Conservation (phyloP, 2,113 vertebrate genomes). For the Aphyosemion australe region DNA sequence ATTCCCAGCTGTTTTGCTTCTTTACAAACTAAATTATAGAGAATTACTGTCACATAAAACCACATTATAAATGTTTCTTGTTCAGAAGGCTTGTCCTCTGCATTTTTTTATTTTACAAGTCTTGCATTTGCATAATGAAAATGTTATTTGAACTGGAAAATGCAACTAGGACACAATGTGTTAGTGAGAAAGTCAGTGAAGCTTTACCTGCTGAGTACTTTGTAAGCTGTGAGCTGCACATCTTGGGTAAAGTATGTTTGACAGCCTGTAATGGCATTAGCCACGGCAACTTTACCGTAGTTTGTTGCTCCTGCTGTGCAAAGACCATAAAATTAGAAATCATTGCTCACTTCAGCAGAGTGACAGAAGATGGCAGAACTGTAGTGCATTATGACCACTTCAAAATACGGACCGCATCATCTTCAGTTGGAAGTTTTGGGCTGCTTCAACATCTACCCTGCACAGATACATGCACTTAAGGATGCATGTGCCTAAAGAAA, state of each 20-base stretch:
- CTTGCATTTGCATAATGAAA: conserved; percentile 24
- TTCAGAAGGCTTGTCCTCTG: background rate
- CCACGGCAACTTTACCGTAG: conserved; percentile 45
- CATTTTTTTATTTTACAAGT: background rate
- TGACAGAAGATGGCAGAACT: conserved; percentile 15
- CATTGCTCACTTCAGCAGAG: conserved; percentile 29
- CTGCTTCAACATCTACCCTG: conserved; percentile 53
- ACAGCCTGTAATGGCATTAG: conserved; percentile 62
- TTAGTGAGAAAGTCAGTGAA: conserved; percentile 19
- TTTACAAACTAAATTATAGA: conserved; percentile 15
- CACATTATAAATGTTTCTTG: background rate
- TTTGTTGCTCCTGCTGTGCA: conserved; percentile 28
- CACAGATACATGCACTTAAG: conserved; percentile 27
- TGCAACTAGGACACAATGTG: background rate
- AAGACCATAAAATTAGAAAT: conserved; percentile 49
- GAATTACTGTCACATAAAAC: conserved; percentile 6
- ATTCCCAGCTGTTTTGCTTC: background rate
- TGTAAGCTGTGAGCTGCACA: conserved; percentile 33
- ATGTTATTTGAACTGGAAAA: conserved; percentile 11
- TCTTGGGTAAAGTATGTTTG: conserved; percentile 40
- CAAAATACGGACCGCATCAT: conserved; percentile 20
- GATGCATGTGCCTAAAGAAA: conserved; percentile 3
- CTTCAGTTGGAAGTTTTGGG: conserved; percentile 42
- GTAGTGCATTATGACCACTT: conserved; percentile 20
- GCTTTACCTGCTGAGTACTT: conserved; percentile 40